phyloP scores from a whole-genome alignment of 2,888 invertebrate species.

The Megamerina dolium region DNA sequence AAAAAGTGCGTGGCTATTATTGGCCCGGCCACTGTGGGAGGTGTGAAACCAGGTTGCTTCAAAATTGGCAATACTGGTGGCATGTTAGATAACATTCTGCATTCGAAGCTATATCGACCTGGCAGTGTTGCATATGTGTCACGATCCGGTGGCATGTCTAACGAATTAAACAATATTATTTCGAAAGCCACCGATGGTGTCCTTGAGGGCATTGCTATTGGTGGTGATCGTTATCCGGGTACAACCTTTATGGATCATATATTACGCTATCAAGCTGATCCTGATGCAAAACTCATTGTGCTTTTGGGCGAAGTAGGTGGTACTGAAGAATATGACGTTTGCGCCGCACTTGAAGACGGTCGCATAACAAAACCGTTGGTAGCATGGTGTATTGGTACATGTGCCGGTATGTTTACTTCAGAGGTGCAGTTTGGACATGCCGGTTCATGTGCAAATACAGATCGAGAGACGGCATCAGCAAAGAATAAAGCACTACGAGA shows the following conservation, averaged over 20 bases:
- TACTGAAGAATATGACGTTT: constrained; percentile 94
- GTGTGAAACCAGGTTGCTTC: constrained; percentile 97
- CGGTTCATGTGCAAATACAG: constrained; percentile 94
- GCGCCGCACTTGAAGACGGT: constrained; percentile 73
- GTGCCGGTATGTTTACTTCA: constrained; percentile 78
- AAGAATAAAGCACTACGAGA: constrained; percentile 81
- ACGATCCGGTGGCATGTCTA: constrained; percentile 98
- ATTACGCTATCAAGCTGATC: constrained; percentile 73
- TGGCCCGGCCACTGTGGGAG: constrained; percentile 94
- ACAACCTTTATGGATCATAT: constrained; percentile 98
- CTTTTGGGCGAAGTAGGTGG: constrained; percentile 98
- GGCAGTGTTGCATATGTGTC: constrained; percentile 99
- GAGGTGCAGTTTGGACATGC: constrained; percentile 99
- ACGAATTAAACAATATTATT: constrained; percentile 96
- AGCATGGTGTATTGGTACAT: constrained; percentile 98
- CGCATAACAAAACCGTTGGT: constrained; percentile 89
- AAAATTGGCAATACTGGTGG: constrained; percentile 99
- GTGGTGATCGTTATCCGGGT: constrained; percentile 96
- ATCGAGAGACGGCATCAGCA: constrained; percentile 84
- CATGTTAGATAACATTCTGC: constrained; percentile 98
- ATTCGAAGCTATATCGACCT: constrained; percentile 92
- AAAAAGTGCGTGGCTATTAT: constrained; percentile 81
- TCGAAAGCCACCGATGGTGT: constrained; percentile 96
- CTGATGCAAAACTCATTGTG: constrained; percentile 88
- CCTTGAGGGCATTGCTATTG: constrained; percentile 95